Evolutionary conservation across 2,888 invertebrate species (phyloP), one percentile per base, ranked within the genome.

Genomic region (Pharmacophagus antenor): DNA sequence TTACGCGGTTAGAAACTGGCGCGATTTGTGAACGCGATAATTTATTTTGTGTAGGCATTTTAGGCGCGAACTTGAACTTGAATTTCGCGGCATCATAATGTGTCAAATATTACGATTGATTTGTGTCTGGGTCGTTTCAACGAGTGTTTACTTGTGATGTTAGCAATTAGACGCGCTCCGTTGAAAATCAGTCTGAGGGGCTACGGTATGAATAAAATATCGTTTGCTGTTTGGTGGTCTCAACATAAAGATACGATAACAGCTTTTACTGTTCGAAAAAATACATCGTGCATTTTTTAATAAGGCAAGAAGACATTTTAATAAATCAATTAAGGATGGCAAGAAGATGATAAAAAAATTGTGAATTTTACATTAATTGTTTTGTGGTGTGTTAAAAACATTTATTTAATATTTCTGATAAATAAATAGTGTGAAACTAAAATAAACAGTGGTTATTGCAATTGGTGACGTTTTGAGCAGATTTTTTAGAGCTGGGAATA

Each of bases 1-100:
- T 74, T 76, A 71, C 73, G 61, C 58, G 61, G 63, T 64, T 51
- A 8, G 5, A 12, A 22, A 42, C 63, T 53, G 58, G 53, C 58
- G 55, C 64, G 58, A 52, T 60, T 62, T 58, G 47, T 37, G 44
- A 53, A 48, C 74, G 77, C 75, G 72, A 74, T 69, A 69, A 61
- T 62, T 69, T 69, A 62, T 64, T 67, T 64, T 68, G 74, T 74
- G 74, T 67, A 65, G 65, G 69, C 73, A 74, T 71, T 77, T 86
- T 83, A 79, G 80, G 82, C 85, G 88, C 81, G 82, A 81, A 84
- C 79, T 85, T 84, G 82, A 82, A 82, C 79, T 83, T 79, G 74
- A 62, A 61, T 62, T 65, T 58, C 65, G 63, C 56, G 56, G 48
- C 56, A 61, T 52, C 61, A 64, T 62, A 64, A 65, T 72, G 70